These are phyloP conservation scores for Neolamprologus kungweensis DNA, from an alignment of 2,113 vertebrate species.

Conservation along the genomic window DNA sequence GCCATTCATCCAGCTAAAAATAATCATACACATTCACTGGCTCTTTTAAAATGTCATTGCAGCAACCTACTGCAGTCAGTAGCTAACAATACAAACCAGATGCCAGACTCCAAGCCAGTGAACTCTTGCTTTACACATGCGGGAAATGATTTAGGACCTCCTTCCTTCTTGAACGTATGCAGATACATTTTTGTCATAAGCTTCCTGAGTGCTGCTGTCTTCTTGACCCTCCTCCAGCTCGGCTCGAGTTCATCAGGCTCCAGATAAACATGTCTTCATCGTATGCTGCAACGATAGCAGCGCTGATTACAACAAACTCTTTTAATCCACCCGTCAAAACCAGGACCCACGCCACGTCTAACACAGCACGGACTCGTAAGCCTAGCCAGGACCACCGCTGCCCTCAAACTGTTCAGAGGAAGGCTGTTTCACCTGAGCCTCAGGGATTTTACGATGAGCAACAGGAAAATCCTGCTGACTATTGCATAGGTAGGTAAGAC, in stretches of 20 bases:
- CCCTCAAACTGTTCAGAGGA: background rate
- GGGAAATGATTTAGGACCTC: background rate
- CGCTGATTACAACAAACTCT: conserved; percentile 11
- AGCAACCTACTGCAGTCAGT: background rate
- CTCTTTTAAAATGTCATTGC: conserved; percentile 43
- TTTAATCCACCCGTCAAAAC: background rate
- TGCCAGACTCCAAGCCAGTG: background rate
- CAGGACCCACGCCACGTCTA: background rate
- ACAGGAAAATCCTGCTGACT: conserved; percentile 66
- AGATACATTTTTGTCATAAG: background rate
- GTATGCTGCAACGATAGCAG: conserved; percentile 59
- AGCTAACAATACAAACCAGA: background rate
- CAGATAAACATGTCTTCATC: conserved; percentile 54
- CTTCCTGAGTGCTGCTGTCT: background rate
- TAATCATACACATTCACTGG: conserved; percentile 35
- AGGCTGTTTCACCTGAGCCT: background rate
- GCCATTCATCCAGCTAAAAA: conserved; percentile 57
- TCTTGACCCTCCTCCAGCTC: background rate
- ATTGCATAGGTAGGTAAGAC: conserved; percentile 48
- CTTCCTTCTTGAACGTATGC: background rate
- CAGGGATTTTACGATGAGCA: conserved; percentile 40
- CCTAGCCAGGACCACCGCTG: background rate
- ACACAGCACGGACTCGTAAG: background rate
- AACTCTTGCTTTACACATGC: background rate
- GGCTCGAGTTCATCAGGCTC: background rate